Evolutionary conservation across 2,113 vertebrate species (phyloP), one percentile per base, ranked within the genome.

Genomic region (Macaca mulatta): DNA sequence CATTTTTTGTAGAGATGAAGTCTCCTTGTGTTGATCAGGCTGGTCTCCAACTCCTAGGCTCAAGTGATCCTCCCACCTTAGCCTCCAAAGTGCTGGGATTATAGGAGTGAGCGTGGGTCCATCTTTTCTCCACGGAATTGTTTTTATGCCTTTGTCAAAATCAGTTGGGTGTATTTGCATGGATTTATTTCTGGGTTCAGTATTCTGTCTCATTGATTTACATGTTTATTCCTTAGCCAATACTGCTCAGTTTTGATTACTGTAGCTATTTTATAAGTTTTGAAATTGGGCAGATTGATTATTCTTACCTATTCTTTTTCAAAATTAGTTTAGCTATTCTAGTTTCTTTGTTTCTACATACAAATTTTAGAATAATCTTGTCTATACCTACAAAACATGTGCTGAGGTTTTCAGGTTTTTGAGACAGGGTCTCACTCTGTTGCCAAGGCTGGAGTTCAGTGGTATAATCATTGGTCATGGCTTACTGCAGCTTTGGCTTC

Each of bases 71-170:
- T 20, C 52, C 52, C 52, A 55, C 18, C 52, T 55, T 55, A 55
- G 52, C 52, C 52, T 55, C 52, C 52, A 20, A 55, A 55, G 18
- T 55, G 52, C 18, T 55, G 52, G 52, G 52, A 55, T 55, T 55
- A 20, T 20, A 55, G 52, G 52, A 55, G 18, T 55, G 52, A 55
- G 52, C 52, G 18, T 55, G 52, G 52, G 6, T 55, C 52, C 18
- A 35, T 52, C 20, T 86, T 96, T 93, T 22, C 45, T 64, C 32
- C 52, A 50, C 8, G 23, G 45, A 86, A 70, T 22, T 79, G 17
- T n/a, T 88, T 96, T 89, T 75, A 52, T 8, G 84, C 69, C 17
- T 90, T 40, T 78, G 91, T 88, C 23, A 94, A 93, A 92, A 80
- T 85, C 11, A 35, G 7, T 40, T 32, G 50, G 52, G 8, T 40